Evolutionary conservation across 2,888 invertebrate genomes (phyloP).

Genomic region (Lycocerus yunnanus): DNA sequence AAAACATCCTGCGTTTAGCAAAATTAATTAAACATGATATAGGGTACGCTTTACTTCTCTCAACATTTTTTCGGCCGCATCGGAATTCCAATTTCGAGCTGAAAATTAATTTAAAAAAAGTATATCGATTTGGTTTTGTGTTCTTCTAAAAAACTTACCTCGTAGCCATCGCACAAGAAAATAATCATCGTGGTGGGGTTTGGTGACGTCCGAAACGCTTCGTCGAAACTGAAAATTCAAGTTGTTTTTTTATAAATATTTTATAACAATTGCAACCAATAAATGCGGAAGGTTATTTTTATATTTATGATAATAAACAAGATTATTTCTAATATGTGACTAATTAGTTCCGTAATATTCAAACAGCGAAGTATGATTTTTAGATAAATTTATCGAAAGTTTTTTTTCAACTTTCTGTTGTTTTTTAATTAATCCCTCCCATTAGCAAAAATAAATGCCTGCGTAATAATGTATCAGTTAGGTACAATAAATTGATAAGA

Average conservation of each 20-base stretch:
- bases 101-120: constrained; percentile 51
- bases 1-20: constrained; percentile 37
- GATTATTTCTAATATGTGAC: not conserved
- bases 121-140: not conserved
- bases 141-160: constrained; percentile 60
- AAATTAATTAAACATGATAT: constrained; percentile 2
- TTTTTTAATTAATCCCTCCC: too few species aligned
- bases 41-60: constrained; percentile 71
- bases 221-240: constrained; percentile 73
- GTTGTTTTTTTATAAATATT: not conserved
- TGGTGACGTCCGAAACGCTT: constrained; percentile 67
- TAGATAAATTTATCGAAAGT: not conserved
- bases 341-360: not conserved
- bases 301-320: too few species aligned
- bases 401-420: not conserved
- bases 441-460: not conserved
- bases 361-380: not conserved
- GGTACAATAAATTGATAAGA: not conserved
- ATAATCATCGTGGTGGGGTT: constrained; percentile 77
- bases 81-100: constrained; percentile 86
- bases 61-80: constrained; percentile 91
- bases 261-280: not conserved
- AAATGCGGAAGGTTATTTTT: not conserved
- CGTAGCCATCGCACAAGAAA: constrained; percentile 80
- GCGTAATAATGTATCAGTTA: not conserved